A percentile compares a stretch with the other conserved stretches of the same genome.
These are phyloP conservation scores for Drosophila carrolli DNA, from an alignment of 1,140 invertebrate genomes.

Conservation along the genomic window DNA sequence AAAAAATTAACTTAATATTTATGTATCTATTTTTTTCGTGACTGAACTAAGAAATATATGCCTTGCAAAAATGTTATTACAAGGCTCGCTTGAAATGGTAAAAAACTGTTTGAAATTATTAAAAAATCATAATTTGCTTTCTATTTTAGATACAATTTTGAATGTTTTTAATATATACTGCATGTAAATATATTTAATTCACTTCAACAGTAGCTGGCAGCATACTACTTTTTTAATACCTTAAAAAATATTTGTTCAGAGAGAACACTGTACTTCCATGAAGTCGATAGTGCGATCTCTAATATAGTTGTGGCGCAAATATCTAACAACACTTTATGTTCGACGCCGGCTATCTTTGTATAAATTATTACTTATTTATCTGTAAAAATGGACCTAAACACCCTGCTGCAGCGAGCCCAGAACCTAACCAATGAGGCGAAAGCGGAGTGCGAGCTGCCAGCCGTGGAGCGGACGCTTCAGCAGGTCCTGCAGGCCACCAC, in stretches of 20 bases:
- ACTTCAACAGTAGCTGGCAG: not conserved
- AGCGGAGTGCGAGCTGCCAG: conserved; percentile 91
- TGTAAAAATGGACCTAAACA: conserved; percentile 89
- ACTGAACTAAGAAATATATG: too few species aligned
- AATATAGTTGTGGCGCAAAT: not conserved
- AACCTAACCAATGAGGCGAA: conserved; percentile 95
- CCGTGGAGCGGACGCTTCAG: conserved; percentile 95
- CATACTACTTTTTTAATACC: too few species aligned
- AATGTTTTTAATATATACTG: too few species aligned
- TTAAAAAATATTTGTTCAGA: too few species aligned
- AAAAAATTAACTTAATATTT: too few species aligned
- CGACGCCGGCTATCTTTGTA: too few species aligned
- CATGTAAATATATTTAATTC: not conserved
- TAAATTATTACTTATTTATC: conserved; percentile 4
- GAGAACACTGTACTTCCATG: not conserved
- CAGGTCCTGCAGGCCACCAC: conserved; percentile 97
- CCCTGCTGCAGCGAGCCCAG: conserved; percentile 95
- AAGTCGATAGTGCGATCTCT: not conserved
- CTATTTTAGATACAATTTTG: too few species aligned
- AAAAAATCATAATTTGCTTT: too few species aligned
- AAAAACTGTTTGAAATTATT: too few species aligned
- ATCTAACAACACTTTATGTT: not conserved
- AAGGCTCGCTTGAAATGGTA: too few species aligned
- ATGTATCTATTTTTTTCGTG: too few species aligned
- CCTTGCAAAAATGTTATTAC: too few species aligned